Base-by-base conservation (phyloP, 2,888 invertebrate genomes). In the Microplitis deprimator region DNA sequence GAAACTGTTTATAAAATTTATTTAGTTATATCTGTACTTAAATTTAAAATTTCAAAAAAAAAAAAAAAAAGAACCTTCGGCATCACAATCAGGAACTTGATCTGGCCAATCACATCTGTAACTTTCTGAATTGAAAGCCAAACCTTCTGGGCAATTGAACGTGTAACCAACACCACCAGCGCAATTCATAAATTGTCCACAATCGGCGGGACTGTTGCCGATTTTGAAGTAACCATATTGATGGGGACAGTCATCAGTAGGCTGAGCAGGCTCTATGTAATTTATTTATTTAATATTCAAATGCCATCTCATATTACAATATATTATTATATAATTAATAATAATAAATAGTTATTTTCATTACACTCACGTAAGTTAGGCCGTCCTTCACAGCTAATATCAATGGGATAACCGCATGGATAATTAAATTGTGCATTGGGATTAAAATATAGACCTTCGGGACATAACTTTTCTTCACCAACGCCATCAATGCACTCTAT, bases 101-200 rank as follows among this genome's bases (percentile, higher is more conserved):
- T 97, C 97, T 4, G 96, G 96, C 96, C 96, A 97, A 80, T 97
- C 96, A 88, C 97, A 97, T 73, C 94, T 92, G 87, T 96, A 95
- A 8, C 91, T 92, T 10, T 92, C 92, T 1, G 93, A 91, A 88
- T 93, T 94, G 90, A 93, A 96, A 7, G 96, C 96, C 73, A 97
- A 91, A 29, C 96, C 96, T 84, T 95, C 96, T 0, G 96, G 96
- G 85, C 97, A 97, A 81, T 94, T 92, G 84, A 96, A 93, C 62
- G 93, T 91, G 82, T 91, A 93, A 1, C 94, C 95, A 5, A 93
- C 92, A n/a, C 97, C 97, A 70, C 93, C 93, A 1, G 94, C 96
- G 84, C 96, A 97, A 86, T 94, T 96, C 90, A 94, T 94, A 89
- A 96, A 97, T 84, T 93, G 92, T 7, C 96, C 95, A 87, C 96